Percentiles rank a stretch among this genome's conserved stretches.
Evolutionary conservation across 2,797 vertebrate species (phyloP).

Genomic region (Phaenicophaeus curvirostris): DNA sequence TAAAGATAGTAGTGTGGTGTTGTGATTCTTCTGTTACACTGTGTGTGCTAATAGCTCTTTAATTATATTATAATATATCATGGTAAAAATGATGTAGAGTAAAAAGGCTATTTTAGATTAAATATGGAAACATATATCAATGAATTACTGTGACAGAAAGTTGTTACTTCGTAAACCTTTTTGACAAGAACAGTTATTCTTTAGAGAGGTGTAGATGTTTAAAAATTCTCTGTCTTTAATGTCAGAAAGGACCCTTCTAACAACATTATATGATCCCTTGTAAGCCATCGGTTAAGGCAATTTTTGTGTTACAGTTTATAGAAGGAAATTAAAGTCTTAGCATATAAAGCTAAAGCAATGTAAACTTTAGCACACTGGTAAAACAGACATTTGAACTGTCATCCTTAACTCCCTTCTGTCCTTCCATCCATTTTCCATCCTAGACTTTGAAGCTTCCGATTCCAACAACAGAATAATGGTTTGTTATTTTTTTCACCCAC

Average conservation of each 20-base stretch:
- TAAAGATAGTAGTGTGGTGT: background rate
- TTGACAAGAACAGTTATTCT: background rate
- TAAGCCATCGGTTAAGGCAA: background rate
- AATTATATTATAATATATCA: background rate
- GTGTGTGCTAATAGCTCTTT: background rate
- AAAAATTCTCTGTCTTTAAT: background rate
- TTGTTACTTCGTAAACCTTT: background rate
- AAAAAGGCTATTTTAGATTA: background rate
- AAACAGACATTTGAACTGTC: background rate
- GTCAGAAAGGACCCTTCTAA: background rate
- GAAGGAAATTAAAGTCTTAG: background rate
- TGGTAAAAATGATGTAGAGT: background rate
- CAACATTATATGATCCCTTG: background rate
- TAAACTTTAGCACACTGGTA: accelerated
- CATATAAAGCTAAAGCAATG: background rate
- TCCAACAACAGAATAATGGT: accelerated
- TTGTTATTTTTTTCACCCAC: too few species aligned
- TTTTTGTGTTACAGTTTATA: background rate
- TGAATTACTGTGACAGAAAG: background rate
- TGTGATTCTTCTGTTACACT: background rate
- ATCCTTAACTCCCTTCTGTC: background rate
- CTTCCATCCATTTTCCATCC: background rate
- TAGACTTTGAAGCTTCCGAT: background rate
- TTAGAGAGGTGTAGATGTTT: background rate
- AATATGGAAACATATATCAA: background rate